Conservation (phyloP, 1,140 invertebrate species). For the Lepidurus apus region DNA sequence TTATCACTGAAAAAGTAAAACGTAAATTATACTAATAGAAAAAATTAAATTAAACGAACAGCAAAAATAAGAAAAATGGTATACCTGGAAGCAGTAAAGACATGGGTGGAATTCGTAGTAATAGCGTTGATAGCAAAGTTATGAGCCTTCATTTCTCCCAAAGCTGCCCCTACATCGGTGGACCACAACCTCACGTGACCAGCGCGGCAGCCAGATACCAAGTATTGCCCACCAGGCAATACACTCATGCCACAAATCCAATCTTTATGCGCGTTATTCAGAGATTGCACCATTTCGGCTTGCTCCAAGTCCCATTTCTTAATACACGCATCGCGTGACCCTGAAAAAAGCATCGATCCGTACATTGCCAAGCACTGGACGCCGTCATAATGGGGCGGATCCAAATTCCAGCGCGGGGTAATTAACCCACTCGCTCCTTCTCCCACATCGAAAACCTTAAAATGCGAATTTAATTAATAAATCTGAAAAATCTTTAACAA, state of each 20-base stretch:
- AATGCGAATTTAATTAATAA: conserved; percentile 16
- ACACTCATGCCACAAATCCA: conserved; percentile 76
- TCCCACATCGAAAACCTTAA: conserved; percentile 9
- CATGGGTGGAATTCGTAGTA: conserved; percentile 61
- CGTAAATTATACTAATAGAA: too few relatives aligned
- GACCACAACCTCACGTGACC: conserved; percentile 69
- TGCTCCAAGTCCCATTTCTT: conserved; percentile 76
- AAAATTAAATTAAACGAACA: not conserved
- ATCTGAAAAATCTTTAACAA: not conserved
- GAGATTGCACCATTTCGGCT: conserved; percentile 64
- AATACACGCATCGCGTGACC: conserved; percentile 79
- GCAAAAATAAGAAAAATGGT: not conserved
- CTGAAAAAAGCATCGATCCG: conserved; percentile 67
- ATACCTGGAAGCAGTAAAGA: conserved; percentile 71
- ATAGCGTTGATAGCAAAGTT: conserved; percentile 68
- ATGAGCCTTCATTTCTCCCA: conserved; percentile 70
- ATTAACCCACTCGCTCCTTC: conserved; percentile 1
- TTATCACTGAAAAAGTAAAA: conserved; percentile 39
- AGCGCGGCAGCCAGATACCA: conserved; percentile 71
- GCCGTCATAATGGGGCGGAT: conserved; percentile 87
- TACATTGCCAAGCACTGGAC: conserved; percentile 70
- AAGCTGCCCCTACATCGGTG: conserved; percentile 54
- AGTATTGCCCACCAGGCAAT: conserved; percentile 53
- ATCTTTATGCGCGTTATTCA: conserved; percentile 82
- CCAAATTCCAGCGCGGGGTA: conserved; percentile 54